Evolutionary conservation across 2,113 vertebrate genomes (phyloP), one percentile per base, ranked within the genome.

Genomic region (Pseudolaguvia tuberculata): DNA sequence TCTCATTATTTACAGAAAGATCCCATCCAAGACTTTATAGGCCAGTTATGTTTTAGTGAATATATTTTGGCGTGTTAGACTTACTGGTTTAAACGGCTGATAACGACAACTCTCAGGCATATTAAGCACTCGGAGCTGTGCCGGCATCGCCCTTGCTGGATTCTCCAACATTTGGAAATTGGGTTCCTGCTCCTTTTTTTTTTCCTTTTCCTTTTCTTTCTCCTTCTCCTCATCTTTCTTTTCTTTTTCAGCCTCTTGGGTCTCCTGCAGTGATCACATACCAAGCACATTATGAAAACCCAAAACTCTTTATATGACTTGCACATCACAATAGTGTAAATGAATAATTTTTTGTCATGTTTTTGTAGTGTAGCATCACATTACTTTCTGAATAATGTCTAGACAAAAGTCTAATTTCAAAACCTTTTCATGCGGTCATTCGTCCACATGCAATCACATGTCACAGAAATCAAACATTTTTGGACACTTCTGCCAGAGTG

Each of bases 111-210:
- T 93, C 83, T 99, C 97, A 0, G 93, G 94, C 96, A 99, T 95
- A 50, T 63, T 93, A 58, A 99, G 93, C 81, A 99, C 96, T 88
- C 98, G 98, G 45, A 99, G 97, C 83, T 99, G 96, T 68, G 97
- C 96, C 3, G 97, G 93, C 97, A 99, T 96, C 79, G 91, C 96
- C 77, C 97, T 90, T 29, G 97, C 97, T 1, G 97, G 97, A 83
- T 99, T 99, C 88, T 97, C 96, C 78, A 99, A 72, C 48, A 97
- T 91, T 86, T 98, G 96, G 84, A 96, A 98, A 82, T 91, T 97
- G 50, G 97, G 96, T 85, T 99, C 97, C 2, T 91, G 93, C 59
- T 99, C 97, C 63, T 99, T 99, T 81, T 99, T 99, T 90, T 99
- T 99, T 72, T 95, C 93, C 76, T 99, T 99, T 72, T 95, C 93